Evolutionary conservation across 1,140 invertebrate genomes (phyloP), one percentile per base, ranked within the genome.

Genomic region (Drosophila bifasciata): DNA sequence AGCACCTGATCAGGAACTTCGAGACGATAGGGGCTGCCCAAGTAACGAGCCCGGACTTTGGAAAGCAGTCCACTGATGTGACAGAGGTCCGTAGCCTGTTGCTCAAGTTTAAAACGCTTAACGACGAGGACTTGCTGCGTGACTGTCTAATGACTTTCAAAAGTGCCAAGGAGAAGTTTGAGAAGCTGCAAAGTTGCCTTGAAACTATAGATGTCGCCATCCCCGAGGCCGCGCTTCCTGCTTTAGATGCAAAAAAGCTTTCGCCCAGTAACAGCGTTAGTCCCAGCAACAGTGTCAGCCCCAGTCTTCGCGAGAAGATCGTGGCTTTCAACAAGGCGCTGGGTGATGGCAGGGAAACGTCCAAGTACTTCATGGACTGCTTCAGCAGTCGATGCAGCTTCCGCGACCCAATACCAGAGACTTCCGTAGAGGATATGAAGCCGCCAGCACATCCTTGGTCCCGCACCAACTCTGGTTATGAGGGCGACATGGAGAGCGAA

Each of bases 401-500:
- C 15, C 45, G 46, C 1, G 62, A 60, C 0, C 19, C 25, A 5
- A 5, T 5, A 2, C 25, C 9, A 2, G 39, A n/a, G 1, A n/a
- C 23, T 6, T n/a, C 48, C 19, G 15, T 11, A 0, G 46, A 40
- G 13, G 13, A 49, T 7, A 3, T 13, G 3, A 63, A 60, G 16
- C 11, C 21, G 0, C n/a, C 40, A 3, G 4, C 1, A 13, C 1
- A 36, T 11, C 9, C 0, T 1, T 25, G 23, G 8, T 64, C 69
- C 16, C 56, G 4, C 13, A 67, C 52, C 9, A 74, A 67, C 28
- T 78, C 74, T 5, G 79, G 79, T 1, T 86, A 83, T 23, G 84
- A 83, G 39, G 81, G 76, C 0, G 81, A 83, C 15, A 52, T 80
- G 6, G 79, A 83, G 40, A 83, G 78, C 40, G 74, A 81, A 25